Base-by-base conservation (phyloP, 2,888 invertebrate species). In the Macrosiphum euphorbiae region DNA sequence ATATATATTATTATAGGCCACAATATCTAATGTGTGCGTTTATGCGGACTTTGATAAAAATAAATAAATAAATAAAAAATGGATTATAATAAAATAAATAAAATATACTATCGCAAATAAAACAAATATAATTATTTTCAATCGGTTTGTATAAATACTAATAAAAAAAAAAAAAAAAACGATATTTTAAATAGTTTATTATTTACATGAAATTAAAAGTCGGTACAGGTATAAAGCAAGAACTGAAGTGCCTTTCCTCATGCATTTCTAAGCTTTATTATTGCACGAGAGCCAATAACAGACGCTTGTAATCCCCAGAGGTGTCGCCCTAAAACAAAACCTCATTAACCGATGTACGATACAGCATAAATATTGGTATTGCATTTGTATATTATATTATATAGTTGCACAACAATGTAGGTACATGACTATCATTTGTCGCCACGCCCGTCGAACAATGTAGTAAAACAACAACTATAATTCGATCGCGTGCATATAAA, bases 291-390 rank as follows among this genome's bases (percentile, higher is more conserved):
- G 96, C 96, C 61, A 96, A 95, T 93, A 96, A 95, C 88, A 96
- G 95, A 94, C 96, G 95, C 95, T 96, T 96, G 95, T 96, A 96
- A 95, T 96, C 96, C 35, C 96, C 96, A 92, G 96, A 95, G 52
- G 96, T 96, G 95, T 96, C 96, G 58, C 95, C 94, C 95, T 95
- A 94, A 92, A 92, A 94, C 90, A 94, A 87, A 94, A 86, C n/a
- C 90, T 67, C 58, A 90, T 93, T 92, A 92, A 24, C 92, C 61
- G n/a, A 87, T 92, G 16, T 20, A 78, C 78, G 35, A 78, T 78
- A 78, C 78, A 78, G 35, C 35, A 78, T 41, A 78, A 78, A 35
- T 78, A 78, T 78, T 78, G 20, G 35, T 78, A 78, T 78, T 78
- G 35, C 10, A 35, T 78, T 35, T 78, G 7, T 35, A 78, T 11